phyloP scores from a whole-genome alignment of 2,888 invertebrate genomes.

The Napeogenes sylphis region DNA sequence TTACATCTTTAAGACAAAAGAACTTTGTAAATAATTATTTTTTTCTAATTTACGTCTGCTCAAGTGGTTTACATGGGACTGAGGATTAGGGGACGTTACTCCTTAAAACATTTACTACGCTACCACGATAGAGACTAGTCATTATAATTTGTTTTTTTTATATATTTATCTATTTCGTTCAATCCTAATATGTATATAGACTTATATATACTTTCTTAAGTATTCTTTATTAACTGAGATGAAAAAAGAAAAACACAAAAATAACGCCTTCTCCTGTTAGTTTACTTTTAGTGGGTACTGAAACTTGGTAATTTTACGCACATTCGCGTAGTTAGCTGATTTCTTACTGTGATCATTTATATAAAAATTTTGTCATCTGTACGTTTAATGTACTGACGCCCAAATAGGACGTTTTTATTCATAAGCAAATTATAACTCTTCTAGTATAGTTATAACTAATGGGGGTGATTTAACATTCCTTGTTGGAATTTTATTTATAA shows the following conservation, averaged over 20 bases:
- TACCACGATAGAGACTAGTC: constrained; percentile 27
- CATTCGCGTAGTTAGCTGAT: constrained; percentile 73
- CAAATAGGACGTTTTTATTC: constrained; percentile 17
- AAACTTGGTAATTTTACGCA: constrained; percentile 67
- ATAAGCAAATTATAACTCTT: constrained; percentile 27
- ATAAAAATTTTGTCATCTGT: constrained; percentile 49
- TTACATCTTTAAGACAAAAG: constrained; percentile 51
- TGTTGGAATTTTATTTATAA: constrained; percentile 26
- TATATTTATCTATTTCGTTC: background rate
- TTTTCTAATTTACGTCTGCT: constrained; percentile 73
- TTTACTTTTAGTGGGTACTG: constrained; percentile 37
- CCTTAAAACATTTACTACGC: constrained; percentile 22
- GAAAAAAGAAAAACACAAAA: constrained; percentile 6
- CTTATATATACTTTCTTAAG: background rate
- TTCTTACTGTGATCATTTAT: constrained; percentile 73
- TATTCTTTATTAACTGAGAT: background rate
- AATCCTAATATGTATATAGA: background rate
- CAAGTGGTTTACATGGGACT: constrained; percentile 72
- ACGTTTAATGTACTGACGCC: constrained; percentile 21
- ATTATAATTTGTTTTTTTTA: background rate
- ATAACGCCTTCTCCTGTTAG: constrained; percentile 14
- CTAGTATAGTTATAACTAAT: constrained; percentile 19
- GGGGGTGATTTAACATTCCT: constrained; percentile 22
- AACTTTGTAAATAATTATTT: constrained; percentile 73
- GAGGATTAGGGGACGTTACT: constrained; percentile 36